Conservation (phyloP, 37 sponge, comb jelly and placozoan genomes). For the Cladorhizidae sp. region DNA sequence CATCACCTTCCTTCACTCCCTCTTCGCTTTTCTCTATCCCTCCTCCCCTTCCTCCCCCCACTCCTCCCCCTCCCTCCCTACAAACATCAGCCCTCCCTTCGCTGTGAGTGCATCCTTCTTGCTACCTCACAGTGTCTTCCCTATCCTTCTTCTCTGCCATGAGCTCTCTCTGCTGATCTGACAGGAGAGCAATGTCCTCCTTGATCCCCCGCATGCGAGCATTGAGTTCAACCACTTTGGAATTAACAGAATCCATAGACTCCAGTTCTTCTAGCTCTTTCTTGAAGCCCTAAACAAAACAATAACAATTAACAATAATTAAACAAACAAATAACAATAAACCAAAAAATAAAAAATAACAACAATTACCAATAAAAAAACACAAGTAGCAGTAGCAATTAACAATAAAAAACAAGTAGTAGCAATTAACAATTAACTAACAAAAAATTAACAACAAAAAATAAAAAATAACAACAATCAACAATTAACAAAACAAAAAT, state of each 20-base stretch:
- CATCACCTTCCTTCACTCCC: no score
- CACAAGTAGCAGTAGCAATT: no score
- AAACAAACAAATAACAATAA: no score
- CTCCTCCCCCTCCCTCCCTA: not conserved
- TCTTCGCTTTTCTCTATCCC: no score
- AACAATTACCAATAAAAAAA: no score
- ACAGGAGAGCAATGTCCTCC: constrained; percentile 6
- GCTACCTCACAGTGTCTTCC: constrained; percentile 9
- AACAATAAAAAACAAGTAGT: not conserved
- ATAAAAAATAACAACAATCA: no score
- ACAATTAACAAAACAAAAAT: no score
- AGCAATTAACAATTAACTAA: not conserved
- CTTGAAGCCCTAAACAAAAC: constrained; percentile 21
- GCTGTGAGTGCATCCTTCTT: not conserved
- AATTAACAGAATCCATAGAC: constrained; percentile 4
- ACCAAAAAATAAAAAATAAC: no score
- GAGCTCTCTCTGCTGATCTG: constrained; percentile 8
- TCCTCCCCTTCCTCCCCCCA: no score
- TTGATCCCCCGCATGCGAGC: constrained; percentile 12
- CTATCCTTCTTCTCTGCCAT: constrained; percentile 4
- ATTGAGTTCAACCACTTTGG: constrained; percentile 28
- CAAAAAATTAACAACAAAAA: no score
- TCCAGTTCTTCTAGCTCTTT: constrained; percentile 46
- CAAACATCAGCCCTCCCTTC: not conserved
- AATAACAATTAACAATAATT: no score